Base-by-base conservation (phyloP, 2,797 vertebrate genomes). In the Avahi laniger region DNA sequence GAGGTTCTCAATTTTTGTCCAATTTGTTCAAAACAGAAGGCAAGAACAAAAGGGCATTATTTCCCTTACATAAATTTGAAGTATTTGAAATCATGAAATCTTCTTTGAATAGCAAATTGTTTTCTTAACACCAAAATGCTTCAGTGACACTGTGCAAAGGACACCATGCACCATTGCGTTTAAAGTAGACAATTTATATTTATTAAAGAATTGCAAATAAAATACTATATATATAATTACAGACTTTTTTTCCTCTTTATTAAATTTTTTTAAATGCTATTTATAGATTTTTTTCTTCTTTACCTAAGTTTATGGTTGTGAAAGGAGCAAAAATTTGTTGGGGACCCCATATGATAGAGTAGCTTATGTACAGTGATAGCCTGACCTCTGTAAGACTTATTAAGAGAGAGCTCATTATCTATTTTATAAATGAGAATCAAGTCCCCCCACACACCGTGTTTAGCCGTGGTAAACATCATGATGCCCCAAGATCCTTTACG, bases 361-460 rank as follows among this genome's bases (percentile, higher is more conserved):
- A 35, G 73, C 46, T 59, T 79, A 61, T 4, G 1, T 72, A 52
- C 10, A 22, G 11, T 28, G 46, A 41, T 10, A 84, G 41, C 4
- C 67, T 84, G 54, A 79, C 59, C 63, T 91, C 46, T 15, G 12
- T 35, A 79, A 79, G 41, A 95, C 4, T 43, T 82, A 83, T 52
- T 48, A 48, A 48, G 35, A 93, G 54, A 78, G 79, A 92, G n/a
- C 67, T 78, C 13, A 67, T 63, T 57, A 46, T 38, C 33, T 72
- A 41, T 84, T 95, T 93, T 89, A 28, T 26, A 84, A 90, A 82
- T 12, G 52, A 93, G 35, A 89, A 80, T 65, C 67, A 50, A 80
- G 35, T 76, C 73, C 12, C 41, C 59, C 28, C 35, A 65, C 30
- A 93, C 22, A 35, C 4, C 41, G 13, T 28, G 46, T 73, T 80